Conservation (phyloP, 2,797 vertebrate species). For the Cyclura pinguis region DNA sequence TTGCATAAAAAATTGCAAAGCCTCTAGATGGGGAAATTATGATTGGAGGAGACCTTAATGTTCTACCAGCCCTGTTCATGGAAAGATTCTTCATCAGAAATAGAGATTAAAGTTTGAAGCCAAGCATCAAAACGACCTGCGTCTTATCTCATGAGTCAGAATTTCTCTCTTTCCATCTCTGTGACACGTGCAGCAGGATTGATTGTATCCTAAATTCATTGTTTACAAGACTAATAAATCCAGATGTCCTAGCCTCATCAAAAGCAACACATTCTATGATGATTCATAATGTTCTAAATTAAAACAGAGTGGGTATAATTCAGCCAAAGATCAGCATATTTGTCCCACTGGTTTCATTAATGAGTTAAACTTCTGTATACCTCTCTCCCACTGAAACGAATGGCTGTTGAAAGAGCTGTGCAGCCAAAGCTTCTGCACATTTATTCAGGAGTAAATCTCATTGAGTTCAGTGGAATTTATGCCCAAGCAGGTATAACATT, state of each 20-base stretch:
- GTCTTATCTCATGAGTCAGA: neutral
- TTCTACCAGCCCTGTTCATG: conserved; percentile 2
- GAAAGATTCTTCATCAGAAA: conserved; percentile 16
- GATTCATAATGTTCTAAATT: conserved; percentile 23
- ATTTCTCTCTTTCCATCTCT: conserved; percentile 3
- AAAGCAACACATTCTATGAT: conserved; percentile 9
- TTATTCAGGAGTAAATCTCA: neutral
- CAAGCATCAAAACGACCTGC: neutral
- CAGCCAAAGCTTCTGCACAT: neutral
- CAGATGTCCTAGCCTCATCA: neutral
- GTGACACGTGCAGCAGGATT: neutral
- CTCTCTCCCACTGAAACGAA: neutral
- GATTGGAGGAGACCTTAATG: neutral
- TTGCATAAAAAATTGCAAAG: conserved; percentile 12
- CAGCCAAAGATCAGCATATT: neutral
- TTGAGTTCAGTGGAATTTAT: neutral
- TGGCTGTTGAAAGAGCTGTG: neutral
- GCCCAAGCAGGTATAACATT: neutral
- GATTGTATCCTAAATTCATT: conserved; percentile 16
- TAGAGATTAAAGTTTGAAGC: neutral
- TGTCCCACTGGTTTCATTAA: neutral
- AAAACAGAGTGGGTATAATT: neutral
- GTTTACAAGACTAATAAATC: conserved; percentile 11
- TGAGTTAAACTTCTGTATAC: neutral
- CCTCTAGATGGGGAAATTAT: conserved; percentile 18